Conservation (phyloP, 2,888 invertebrate species). For the Pseudolycoriella hygida region DNA sequence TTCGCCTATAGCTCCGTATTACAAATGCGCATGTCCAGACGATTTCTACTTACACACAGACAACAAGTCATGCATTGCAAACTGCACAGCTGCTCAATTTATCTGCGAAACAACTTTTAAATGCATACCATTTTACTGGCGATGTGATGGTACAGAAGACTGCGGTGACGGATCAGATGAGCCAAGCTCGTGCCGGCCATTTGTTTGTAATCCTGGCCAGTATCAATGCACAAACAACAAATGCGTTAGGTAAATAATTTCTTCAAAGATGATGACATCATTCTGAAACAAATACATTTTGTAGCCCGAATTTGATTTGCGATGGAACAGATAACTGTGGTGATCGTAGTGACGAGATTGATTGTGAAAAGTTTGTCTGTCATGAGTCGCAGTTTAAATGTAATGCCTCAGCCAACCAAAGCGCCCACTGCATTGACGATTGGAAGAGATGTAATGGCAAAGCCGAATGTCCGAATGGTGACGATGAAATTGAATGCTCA, state of each 20-base stretch:
- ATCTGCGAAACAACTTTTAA: conserved; percentile 62
- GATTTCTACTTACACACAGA: conserved; percentile 49
- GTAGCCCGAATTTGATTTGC: conserved; percentile 61
- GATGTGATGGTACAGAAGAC: conserved; percentile 59
- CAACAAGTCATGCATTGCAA: conserved; percentile 46
- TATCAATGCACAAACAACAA: conserved; percentile 62
- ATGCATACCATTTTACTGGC: conserved; percentile 81
- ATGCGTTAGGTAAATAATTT: conserved; percentile 32
- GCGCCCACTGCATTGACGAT: conserved; percentile 34
- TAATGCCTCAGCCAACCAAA: conserved; percentile 19
- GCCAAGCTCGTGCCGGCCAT: conserved; percentile 51
- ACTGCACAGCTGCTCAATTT: conserved; percentile 69
- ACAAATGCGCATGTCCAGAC: conserved; percentile 61
- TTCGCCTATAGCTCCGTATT: conserved; percentile 39
- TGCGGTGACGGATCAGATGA: conserved; percentile 80
- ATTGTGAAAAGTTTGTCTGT: conserved; percentile 45
- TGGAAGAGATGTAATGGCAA: conserved; percentile 50
- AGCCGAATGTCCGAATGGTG: conserved; percentile 50
- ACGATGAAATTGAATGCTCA: conserved; percentile 57
- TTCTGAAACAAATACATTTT: too few species aligned
- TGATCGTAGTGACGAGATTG: conserved; percentile 59
- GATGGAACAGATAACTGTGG: conserved; percentile 60
- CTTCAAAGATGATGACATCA: too few species aligned
- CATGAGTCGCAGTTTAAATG: conserved; percentile 27
- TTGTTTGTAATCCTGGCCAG: conserved; percentile 65